Conservation (phyloP, 37 sponge, comb jelly and placozoan genomes). For the Eunapius fragilis region DNA sequence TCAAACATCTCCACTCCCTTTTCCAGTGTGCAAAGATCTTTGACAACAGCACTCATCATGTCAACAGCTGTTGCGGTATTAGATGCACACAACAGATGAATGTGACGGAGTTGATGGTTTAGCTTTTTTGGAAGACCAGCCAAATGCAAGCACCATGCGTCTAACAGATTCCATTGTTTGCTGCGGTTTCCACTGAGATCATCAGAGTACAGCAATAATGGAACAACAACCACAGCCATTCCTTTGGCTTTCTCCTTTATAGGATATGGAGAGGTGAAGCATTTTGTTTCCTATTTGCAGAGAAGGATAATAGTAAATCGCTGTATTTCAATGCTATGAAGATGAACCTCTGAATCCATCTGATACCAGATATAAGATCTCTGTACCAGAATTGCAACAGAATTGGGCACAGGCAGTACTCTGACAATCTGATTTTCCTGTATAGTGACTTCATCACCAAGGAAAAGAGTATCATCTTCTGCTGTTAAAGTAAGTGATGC, state of each 20-base stretch:
- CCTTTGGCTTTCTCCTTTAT: not conserved
- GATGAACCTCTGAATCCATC: not conserved
- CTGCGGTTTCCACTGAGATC: conserved; percentile 66
- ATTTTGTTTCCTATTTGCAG: not conserved
- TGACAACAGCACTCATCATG: too few species aligned
- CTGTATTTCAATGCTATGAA: not conserved
- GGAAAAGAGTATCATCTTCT: not conserved
- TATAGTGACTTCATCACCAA: not conserved
- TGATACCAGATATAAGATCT: not conserved
- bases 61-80: too few species aligned
- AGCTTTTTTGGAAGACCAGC: conserved; percentile 37
- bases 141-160: conserved; percentile 46
- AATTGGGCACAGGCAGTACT: not conserved
- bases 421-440: not conserved
- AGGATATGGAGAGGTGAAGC: not conserved
- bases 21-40: too few species aligned
- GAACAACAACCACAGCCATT: conserved; percentile 1
- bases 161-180: conserved; percentile 65
- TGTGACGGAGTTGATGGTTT: conserved; percentile 30
- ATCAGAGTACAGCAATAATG: conserved; percentile 55
- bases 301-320: not conserved
- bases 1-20: too few species aligned
- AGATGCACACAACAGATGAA: conserved; percentile 39
- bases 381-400: not conserved
- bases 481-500: not conserved